Base-by-base conservation (phyloP, 2,113 vertebrate genomes). In the Pterocles burchelli region DNA sequence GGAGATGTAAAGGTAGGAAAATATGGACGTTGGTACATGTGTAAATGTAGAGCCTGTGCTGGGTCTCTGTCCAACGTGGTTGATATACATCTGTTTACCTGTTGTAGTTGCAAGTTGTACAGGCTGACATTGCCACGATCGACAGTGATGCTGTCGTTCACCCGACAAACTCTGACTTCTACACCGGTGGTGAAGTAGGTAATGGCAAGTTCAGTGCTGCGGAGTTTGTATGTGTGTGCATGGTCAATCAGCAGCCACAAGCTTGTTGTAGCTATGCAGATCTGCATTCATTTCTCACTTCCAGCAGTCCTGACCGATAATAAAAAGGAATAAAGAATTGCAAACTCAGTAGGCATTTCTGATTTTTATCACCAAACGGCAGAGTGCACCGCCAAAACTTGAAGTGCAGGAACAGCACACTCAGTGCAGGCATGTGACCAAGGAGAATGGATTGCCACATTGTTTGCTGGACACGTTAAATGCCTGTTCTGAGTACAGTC, bases 31-130 rank as follows among this genome's bases (percentile, higher is more conserved):
- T 98, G 98, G 98, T 98, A 98, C 98, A 22, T 97, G 97, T 97
- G 97, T 98, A 92, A 98, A 97, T 98, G 98, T 98, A 98, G 97
- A 97, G 96, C 98, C 98, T 98, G 97, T 98, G 96, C 96, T 97
- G 98, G 98, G 97, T 98, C 98, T 97, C 98, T 97, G 97, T 98
- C 98, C 98, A 98, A 97, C 98, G 97, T 98, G 97, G 98, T 99
- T 99, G 98, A 99, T 98, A 97, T 98, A 97, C 98, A 98, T 99
- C 97, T 99, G 98, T 99, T 99, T 99, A 99, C 98, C 98, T 99
- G 98, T 99, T 98, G 98, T 99, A 99, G 99, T 99, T 99, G 98
- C 99, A 99, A 99, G 99, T 99, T 99, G 99, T 99, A 98, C 99
- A 99, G 98, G 99, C 99, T 98, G 99, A 99, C 98, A 99, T 99